Base-by-base conservation (phyloP, 37 sponge, comb jelly and placozoan species). In the Spongilla lacustris region DNA sequence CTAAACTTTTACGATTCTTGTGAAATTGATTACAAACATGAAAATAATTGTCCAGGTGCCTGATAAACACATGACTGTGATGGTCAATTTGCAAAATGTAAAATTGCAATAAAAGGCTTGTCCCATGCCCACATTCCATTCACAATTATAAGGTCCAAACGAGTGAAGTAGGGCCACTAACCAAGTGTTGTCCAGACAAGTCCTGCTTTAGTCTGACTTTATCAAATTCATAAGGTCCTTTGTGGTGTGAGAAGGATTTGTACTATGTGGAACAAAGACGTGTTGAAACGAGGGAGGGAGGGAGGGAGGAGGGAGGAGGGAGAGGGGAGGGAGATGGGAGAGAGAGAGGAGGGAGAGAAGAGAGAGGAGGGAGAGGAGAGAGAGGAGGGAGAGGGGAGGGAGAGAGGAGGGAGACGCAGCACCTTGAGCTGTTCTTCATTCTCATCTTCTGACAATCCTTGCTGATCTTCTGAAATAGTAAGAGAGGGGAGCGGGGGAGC, bases 151-250 rank as follows among this genome's bases (percentile, higher is more conserved):
- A n/a, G n/a, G n/a, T n/a, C n/a, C n/a, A n/a, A n/a, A n/a, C n/a
- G 6, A 6, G 41, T 3, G 41, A 41, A 32, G 2, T 23, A 23
- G 75, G 22, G 26, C 23, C 28, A 78, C 78, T 80, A 2, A 87
- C 87, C 68, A 87, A 73, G 81, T 87, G 87, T 19, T 35, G 31
- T 76, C 87, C 87, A 27, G 85, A 82, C 28, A 96, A 82, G 26
- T 93, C 94, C 66, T 96, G 96, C 82, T 84, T 91, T 27, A 96
- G 50, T 19, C 89, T 48, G 0, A 91, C 81, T 31, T 84, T 81
- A 14, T 88, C 89, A 83, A 93, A 96, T 27, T 91, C 94, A 22
- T 75, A 81, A 3, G 77, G 67, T 8, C 96, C 92, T 50, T 91
- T 90, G 78, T 94, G 80, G 79, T 91, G 85, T 21, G 88, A 84